Evolutionary conservation across 1,140 invertebrate genomes (phyloP), one percentile per base, ranked within the genome.

Genomic region (Spodoptera frugiperda): DNA sequence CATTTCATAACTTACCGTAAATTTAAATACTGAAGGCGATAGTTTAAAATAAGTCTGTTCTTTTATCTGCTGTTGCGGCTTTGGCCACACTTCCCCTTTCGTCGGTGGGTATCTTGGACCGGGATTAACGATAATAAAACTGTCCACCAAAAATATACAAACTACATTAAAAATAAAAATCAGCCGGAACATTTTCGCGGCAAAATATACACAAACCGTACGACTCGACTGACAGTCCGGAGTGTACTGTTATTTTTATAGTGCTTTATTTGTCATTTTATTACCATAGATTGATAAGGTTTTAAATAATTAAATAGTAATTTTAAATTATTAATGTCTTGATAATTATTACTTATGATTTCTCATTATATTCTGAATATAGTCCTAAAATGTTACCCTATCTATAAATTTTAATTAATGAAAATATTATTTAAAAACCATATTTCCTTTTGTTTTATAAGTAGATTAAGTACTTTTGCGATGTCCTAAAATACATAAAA

Each of bases 71-170:
- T 85, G 61, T 80, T 94, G 91, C 0, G 95, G 95, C 86, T 94
- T 94, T 0, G 95, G 95, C 95, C 95, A 95, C n/a, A 95, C 88
- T 78, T 91, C 91, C 11, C 95, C 95, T 81, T 93, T 92, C 0
- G 95, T 95, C 0, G 95, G 86, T 8, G 89, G 88, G 77, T 85
- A 93, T 54, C 80, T 81, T 0, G 91, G 87, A 2, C 92, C 93
- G 6, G 91, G 90, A 21, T 89, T 79, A 49, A 91, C 87, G 8
- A 92, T 76, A 48, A 78, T 83, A 53, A 86, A 77, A 17, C 80
- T 77, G 61, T 68, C 63, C 46, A 68, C 76, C 15, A 77, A 70
- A 73, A 84, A 65, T 55, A 67, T 51, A 21, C 76, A 78, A 72
- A 84, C 76, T 73, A 76, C 78, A 63, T 77, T 49, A 67, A 79